Evolutionary conservation across 1,140 invertebrate genomes (phyloP).

Genomic region (Pogonus chalceus): DNA sequence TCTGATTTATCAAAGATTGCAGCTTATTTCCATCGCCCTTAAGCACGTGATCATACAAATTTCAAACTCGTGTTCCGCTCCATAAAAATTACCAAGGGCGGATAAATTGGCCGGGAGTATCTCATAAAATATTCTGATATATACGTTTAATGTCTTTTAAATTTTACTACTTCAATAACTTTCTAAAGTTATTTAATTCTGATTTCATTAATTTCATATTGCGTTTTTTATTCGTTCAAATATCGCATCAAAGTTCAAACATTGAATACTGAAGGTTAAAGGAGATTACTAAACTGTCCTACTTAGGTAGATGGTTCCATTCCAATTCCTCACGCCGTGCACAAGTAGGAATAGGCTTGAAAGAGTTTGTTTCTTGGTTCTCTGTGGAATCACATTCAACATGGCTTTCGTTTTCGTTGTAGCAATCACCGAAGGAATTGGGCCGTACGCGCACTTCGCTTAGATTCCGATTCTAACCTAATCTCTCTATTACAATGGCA

Average conservation of each 20-base stretch:
- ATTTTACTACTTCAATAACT: neutral
- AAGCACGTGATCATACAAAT: neutral
- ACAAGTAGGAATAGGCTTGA: too few species aligned
- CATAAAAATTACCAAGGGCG: conserved; percentile 4
- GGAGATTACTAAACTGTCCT: too few species aligned
- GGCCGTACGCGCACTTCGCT: conserved; percentile 11
- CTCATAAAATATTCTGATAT: too few species aligned
- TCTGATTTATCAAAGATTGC: neutral
- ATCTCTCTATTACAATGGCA: conserved; percentile 25
- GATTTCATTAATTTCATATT: neutral
- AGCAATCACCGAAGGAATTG: neutral
- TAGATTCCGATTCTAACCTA: conserved; percentile 23
- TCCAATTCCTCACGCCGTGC: too few species aligned
- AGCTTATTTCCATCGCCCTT: neutral
- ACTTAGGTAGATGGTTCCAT: too few species aligned
- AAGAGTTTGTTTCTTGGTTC: too few species aligned
- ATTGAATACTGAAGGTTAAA: too few species aligned
- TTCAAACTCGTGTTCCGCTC: neutral
- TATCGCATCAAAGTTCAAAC: too few species aligned
- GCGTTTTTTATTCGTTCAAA: neutral
- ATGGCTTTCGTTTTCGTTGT: neutral
- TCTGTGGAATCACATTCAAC: too few species aligned
- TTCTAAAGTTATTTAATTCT: neutral
- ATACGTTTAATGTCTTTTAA: neutral
- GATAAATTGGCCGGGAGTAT: too few species aligned